Base-by-base conservation (phyloP, 1,140 invertebrate species). In the Spodoptera frugiperda region DNA sequence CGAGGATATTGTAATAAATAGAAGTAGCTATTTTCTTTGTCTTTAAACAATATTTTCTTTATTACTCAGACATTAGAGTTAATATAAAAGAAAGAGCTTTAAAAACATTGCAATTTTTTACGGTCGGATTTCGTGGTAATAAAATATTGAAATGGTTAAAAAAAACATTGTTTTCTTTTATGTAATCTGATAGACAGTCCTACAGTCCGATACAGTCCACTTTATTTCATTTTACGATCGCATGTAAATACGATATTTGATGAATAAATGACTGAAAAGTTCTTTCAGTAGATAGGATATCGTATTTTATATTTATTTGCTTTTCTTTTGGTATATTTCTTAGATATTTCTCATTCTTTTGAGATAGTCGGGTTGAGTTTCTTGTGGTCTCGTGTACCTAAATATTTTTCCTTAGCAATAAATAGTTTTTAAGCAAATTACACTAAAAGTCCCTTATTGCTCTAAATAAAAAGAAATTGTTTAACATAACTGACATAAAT, bases 211-310 rank as follows among this genome's bases (percentile, higher is more conserved):
- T 9, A 44, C 30, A 17, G 57, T 44, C 57, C 57, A 33, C 9
- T 39, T 61, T 10, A 33, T 39, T 44, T 61, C 39, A 17, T 9
- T 61, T 61, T 44, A 61, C 57, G 57, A 61, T 61, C 57, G 57
- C 57, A 44, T 61, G 57, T 39, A 15, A 15, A 44, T 61, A 44
- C 9, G 21, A 44, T 61, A 61, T 61, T 61, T 39, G 33, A 61
- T 61, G 17, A 44, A 39, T 17, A 61, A 17, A 17, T 2, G 0
- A 10, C 57, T 61, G 12, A 33, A 59, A 21, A 61, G 14, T 12
- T 39, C 11, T 39, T 25, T 25, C 15, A 5, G 5, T 15, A 15
- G 4, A 1, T 33, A 17, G 2, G n/a, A 10, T 19, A 17, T 15
- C 2, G 8, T 17, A 0, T 11, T 17, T 61, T 44, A 10, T 39